Evolutionary conservation across 2,888 invertebrate species (phyloP), one percentile per base, ranked within the genome.

Genomic region (Idaea straminata): DNA sequence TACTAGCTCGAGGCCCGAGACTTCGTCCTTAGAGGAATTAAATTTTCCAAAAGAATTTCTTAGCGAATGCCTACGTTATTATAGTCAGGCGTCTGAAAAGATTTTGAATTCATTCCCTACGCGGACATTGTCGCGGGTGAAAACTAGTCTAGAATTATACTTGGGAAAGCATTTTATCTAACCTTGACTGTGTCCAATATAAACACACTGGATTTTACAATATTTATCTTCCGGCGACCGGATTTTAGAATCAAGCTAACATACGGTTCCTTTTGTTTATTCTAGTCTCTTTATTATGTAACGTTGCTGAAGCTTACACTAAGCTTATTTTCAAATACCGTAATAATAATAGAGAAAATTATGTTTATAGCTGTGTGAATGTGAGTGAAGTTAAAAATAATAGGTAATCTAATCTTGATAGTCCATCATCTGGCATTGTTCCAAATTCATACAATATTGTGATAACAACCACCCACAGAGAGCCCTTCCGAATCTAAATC

Each of bases 401-500:
- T 67, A 62, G 63, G 65, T 65, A 60, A 69, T 70, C 66, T 65
- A 61, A 63, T 57, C 61, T 10, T 38, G 59, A 36, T 72, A 74
- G 73, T 76, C 77, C 73, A 77, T 73, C 70, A 63, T 62, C 73
- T 85, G 86, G 86, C 85, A 68, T 35, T 38, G 65, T 38, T 78
- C 83, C 86, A 86, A 75, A 73, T 71, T 71, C 72, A 77, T 76
- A 68, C 75, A 70, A 73, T 72, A 47, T 47, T 73, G 62, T 71
- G 80, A 79, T 68, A 76, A 72, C 77, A 80, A 74, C 71, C 79
- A 75, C 76, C 80, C 77, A 75, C 65, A 73, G 76, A 84, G 83
- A 77, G 85, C 85, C 83, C 85, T 87, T 83, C 70, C 65, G 66
- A 66, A 68, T 77, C 83, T 82, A 84, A 83, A 84, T 80, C 71